Evolutionary conservation across 2,888 invertebrate species (phyloP), one percentile per base, ranked within the genome.

Genomic region (Monopis laevigella): DNA sequence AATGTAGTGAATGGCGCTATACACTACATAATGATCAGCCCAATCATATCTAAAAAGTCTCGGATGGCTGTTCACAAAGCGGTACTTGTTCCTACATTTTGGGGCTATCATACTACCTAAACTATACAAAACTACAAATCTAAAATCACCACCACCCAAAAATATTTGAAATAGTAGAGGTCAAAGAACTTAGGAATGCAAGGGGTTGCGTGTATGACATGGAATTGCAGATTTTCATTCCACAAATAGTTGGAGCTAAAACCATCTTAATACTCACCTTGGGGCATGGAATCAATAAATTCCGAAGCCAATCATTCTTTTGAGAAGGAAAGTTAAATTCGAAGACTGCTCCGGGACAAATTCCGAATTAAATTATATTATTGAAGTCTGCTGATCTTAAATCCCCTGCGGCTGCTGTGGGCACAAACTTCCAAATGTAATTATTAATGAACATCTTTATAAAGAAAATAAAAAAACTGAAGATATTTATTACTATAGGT

Each of bases 331-430:
- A 39, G 39, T 40, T 40, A 40, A 21, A n/a, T n/a, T 12, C 36
- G 36, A 17, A n/a, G 34, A 36, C 6, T 36, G 43, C 45, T 40
- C 7, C 43, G 30, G 47, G 48, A 45, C 43, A 39, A 30, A 44
- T 43, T 26, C 41, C 13, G 45, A 46, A 47, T 45, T 42, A 42
- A 47, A 43, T 46, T 46, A 46, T 45, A 32, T n/a, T n/a, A n/a
- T 44, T 19, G 26, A 41, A 40, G 18, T 21, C 7, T 30, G 45
- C 42, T 44, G 39, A 39, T 24, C 43, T 38, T 18, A 12, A 12
- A 30, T 8, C 16, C 44, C 46, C 41, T n/a, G 26, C n/a, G 34
- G 46, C 40, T 10, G 14, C 29, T 32, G 39, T 13, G 39, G 40
- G 42, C 39, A n/a, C n/a, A n/a, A n/a, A 4, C 14, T n/a, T 13